phyloP scores from a whole-genome alignment of 2,888 invertebrate species.

The Tanypteryx hageni region DNA sequence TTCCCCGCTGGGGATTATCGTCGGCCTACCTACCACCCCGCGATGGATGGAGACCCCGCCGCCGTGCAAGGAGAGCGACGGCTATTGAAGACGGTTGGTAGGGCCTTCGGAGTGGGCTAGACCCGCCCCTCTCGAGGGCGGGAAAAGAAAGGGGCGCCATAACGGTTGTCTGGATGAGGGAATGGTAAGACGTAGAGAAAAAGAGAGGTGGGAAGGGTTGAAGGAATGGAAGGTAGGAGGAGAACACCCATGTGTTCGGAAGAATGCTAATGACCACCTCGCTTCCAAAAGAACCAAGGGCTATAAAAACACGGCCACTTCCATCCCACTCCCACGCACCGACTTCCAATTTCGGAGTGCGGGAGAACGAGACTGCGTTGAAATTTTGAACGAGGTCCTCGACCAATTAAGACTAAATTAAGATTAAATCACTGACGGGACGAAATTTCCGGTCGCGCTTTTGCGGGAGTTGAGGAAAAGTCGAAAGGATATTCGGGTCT shows the following conservation, averaged over 20 bases:
- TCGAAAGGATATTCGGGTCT: not conserved
- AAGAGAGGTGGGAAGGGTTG: no score
- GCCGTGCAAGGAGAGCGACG: not conserved
- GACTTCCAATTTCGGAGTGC: not conserved
- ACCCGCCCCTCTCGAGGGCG: not conserved
- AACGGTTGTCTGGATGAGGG: not conserved
- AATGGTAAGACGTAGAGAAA: not conserved
- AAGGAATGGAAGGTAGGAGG: not conserved
- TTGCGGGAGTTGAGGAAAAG: not conserved
- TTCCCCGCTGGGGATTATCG: not conserved
- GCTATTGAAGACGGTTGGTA: not conserved
- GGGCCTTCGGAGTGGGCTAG: not conserved
- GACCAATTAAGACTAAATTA: not conserved
- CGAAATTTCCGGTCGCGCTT: not conserved
- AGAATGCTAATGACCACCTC: conserved; percentile 13
- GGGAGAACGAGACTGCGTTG: not conserved
- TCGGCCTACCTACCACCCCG: not conserved
- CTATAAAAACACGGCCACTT: not conserved
- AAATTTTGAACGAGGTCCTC: not conserved
- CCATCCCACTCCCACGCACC: conserved; percentile 1
- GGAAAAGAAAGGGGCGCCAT: not conserved
- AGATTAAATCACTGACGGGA: not conserved
- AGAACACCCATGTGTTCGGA: not conserved
- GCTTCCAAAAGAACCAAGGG: not conserved
- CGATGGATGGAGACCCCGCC: no score